Evolutionary conservation across 2,113 vertebrate species (phyloP).

Genomic region (Salvelinus sp.): DNA sequence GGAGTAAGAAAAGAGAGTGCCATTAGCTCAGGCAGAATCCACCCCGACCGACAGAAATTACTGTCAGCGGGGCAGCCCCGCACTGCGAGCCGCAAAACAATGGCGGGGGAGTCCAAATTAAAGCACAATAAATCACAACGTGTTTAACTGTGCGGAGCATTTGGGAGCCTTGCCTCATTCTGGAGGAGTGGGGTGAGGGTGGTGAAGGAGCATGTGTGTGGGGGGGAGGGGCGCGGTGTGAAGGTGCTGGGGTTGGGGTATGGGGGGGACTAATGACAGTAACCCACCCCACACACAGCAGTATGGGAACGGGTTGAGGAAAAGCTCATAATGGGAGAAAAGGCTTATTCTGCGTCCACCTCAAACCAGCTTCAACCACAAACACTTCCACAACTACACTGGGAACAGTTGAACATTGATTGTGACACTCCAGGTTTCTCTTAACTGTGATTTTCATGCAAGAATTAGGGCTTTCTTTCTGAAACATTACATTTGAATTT

Average conservation of each 20-base stretch:
- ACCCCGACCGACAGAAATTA: slow-evolving; percentile 68
- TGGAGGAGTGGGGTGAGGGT: too few relatives aligned
- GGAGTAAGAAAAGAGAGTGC: slow-evolving; percentile 40
- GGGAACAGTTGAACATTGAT: neutral
- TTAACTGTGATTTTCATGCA: neutral
- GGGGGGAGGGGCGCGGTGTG: slow-evolving; percentile 6
- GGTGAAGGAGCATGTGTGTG: slow-evolving; percentile 25
- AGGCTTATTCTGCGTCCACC: slow-evolving; percentile 13
- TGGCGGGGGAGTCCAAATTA: slow-evolving; percentile 65
- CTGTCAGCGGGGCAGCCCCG: slow-evolving; percentile 66
- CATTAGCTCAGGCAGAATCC: slow-evolving; percentile 72
- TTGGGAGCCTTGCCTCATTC: too few relatives aligned
- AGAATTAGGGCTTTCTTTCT: neutral
- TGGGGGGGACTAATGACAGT: slow-evolving; percentile 39
- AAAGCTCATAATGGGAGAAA: neutral
- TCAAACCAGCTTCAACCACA: neutral
- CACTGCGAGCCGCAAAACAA: slow-evolving; percentile 60
- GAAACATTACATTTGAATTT: neutral
- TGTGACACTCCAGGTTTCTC: too few relatives aligned
- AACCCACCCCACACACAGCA: slow-evolving; percentile 39
- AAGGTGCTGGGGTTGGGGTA: neutral
- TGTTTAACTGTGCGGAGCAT: slow-evolving; percentile 56
- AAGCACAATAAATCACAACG: slow-evolving; percentile 72
- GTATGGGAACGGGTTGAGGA: neutral
- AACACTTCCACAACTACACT: neutral